These are phyloP conservation scores for Hypomecis punctinalis DNA, from an alignment of 2,888 invertebrate genomes.

Conservation along the genomic window DNA sequence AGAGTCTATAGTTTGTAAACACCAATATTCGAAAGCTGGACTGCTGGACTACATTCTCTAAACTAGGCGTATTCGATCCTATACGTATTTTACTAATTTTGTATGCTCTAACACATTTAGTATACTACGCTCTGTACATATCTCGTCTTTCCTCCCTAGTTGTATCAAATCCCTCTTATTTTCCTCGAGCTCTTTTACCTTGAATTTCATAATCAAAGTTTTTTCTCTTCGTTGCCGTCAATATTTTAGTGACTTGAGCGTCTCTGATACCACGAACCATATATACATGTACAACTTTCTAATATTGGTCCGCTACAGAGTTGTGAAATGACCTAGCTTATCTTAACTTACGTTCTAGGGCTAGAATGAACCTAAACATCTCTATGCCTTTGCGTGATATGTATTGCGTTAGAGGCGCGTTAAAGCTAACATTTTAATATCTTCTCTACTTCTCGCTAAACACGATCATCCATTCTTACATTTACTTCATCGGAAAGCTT, in stretches of 20 bases:
- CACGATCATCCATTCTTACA: conserved; percentile 47
- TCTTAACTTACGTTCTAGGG: conserved; percentile 61
- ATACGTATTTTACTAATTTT: conserved; percentile 67
- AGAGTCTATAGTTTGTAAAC: conserved; percentile 55
- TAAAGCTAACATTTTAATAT: conserved; percentile 67
- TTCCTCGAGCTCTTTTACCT: background rate
- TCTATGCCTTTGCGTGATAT: conserved; percentile 83
- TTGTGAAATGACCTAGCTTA: conserved; percentile 82
- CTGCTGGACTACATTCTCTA: conserved; percentile 74
- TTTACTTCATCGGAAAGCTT: conserved; percentile 49
- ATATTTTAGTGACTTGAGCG: conserved; percentile 36
- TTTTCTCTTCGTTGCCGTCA: conserved; percentile 8
- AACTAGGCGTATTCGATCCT: conserved; percentile 71
- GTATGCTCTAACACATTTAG: conserved; percentile 70
- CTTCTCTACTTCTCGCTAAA: conserved; percentile 56
- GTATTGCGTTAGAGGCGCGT: conserved; percentile 82
- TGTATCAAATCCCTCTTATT: conserved; percentile 12
- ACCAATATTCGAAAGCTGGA: conserved; percentile 85
- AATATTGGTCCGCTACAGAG: conserved; percentile 85
- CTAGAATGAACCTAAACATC: conserved; percentile 78
- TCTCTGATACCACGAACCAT: conserved; percentile 58
- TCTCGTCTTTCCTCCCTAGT: conserved; percentile 37
- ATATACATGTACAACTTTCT: conserved; percentile 82
- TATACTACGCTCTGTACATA: conserved; percentile 68
- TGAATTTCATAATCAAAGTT: background rate